These are phyloP conservation scores for Petrocephalus sullivani DNA, from an alignment of 2,797 vertebrate species.

Conservation along the genomic window DNA sequence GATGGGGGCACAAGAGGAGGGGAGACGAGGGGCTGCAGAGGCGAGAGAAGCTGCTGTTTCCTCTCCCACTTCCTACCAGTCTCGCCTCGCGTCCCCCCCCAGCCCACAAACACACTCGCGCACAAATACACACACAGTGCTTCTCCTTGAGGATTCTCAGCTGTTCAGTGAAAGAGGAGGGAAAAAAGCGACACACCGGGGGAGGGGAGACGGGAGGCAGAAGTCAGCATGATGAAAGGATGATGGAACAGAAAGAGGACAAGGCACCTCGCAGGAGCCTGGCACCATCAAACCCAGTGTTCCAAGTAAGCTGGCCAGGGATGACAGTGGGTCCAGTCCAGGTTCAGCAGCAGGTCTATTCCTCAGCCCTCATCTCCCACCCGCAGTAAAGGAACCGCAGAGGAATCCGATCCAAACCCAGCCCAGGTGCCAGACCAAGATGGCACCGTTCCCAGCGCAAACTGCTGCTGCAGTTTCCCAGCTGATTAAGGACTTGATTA, in stretches of 20 bases:
- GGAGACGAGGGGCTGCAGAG: slow-evolving; percentile 14
- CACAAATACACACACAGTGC: not conserved
- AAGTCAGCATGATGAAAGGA: not conserved
- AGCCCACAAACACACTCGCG: not conserved
- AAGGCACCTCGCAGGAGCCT: not conserved
- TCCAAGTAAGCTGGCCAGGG: not conserved
- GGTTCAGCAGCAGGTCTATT: not conserved
- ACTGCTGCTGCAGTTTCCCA: slow-evolving; percentile 22
- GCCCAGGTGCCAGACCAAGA: slow-evolving; percentile 55
- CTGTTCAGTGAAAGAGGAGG: slow-evolving; percentile 29
- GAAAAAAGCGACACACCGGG: slow-evolving; percentile 24
- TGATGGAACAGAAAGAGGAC: slow-evolving; percentile 1
- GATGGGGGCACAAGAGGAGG: slow-evolving; percentile 22
- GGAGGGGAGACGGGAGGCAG: slow-evolving; percentile 22
- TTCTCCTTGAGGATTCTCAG: slow-evolving; percentile 35
- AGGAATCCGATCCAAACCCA: slow-evolving; percentile 42
- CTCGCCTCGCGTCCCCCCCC: not conserved
- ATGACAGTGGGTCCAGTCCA: not conserved
- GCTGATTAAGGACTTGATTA: slow-evolving; percentile 72
- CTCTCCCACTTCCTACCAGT: slow-evolving; percentile 23
- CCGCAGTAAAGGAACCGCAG: slow-evolving; percentile 21
- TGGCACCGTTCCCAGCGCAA: slow-evolving; percentile 38
- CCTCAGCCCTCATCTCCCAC: not conserved
- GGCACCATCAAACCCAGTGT: not conserved
- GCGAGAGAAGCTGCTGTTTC: slow-evolving; percentile 18